phyloP scores from a whole-genome alignment of 64 coral and sea anemone genomes.

The Dendrophyllia cribrosa region DNA sequence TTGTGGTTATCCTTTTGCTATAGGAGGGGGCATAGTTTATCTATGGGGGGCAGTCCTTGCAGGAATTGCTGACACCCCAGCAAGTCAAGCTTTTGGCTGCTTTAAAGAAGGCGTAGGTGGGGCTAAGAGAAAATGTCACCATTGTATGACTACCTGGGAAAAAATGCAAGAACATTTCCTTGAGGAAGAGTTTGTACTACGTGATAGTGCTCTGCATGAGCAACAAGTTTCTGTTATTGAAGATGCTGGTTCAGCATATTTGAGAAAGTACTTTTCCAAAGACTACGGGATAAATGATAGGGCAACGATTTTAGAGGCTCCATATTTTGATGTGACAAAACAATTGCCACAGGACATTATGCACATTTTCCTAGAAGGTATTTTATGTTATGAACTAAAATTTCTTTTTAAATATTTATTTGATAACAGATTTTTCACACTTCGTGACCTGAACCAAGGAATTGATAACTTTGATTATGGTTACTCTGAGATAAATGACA shows the following conservation, averaged over 20 bases:
- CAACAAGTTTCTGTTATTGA: neutral
- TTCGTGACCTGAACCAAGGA: slow-evolving; percentile 8
- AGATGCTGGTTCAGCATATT: neutral
- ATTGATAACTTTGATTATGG: slow-evolving; percentile 37
- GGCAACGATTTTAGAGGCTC: neutral
- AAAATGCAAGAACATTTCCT: neutral
- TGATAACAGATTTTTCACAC: neutral
- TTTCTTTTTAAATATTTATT: neutral
- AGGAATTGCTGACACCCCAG: neutral
- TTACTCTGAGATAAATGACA: slow-evolving; percentile 44
- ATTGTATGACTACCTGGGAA: neutral
- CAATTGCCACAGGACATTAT: neutral
- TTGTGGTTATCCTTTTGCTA: too few species aligned
- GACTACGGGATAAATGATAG: neutral
- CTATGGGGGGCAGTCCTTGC: neutral
- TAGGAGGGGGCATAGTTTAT: neutral
- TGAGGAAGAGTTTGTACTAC: neutral
- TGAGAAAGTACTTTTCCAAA: neutral
- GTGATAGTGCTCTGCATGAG: neutral
- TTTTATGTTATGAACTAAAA: neutral
- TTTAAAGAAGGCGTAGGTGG: neutral
- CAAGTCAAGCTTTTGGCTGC: slow-evolving; percentile 1
- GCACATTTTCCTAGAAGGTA: slow-evolving; percentile 16
- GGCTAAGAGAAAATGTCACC: neutral
- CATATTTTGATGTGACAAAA: neutral